Evolutionary conservation across 2,797 vertebrate species (phyloP).

Genomic region (Babyrousa celebensis): DNA sequence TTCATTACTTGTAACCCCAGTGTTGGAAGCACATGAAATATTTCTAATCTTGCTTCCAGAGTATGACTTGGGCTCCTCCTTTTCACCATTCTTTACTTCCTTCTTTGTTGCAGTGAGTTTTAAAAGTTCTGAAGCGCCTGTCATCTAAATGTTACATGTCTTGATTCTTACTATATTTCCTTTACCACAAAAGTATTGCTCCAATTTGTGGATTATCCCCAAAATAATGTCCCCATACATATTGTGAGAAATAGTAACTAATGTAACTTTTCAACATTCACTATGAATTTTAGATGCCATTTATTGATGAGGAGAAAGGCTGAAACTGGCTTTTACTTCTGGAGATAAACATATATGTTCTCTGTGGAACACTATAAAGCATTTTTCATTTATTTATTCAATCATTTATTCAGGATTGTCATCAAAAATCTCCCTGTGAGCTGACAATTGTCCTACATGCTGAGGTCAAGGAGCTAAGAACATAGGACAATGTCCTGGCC

Average conservation of each 20-base stretch:
- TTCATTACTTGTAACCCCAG: conserved; percentile 74
- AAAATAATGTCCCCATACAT: not conserved
- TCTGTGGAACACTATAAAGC: not conserved
- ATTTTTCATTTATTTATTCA: not conserved
- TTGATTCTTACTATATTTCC: not conserved
- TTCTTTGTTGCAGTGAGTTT: conserved; percentile 72
- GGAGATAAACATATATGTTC: not conserved
- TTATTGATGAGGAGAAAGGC: not conserved
- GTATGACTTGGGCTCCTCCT: not conserved
- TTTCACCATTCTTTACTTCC: not conserved
- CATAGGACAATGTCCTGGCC: rapidly evolving
- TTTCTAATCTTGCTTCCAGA: conserved; percentile 67
- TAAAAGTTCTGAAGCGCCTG: conserved; percentile 49
- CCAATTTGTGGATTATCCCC: not conserved
- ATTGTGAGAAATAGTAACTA: not conserved
- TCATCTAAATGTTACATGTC: not conserved
- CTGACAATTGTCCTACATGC: not conserved
- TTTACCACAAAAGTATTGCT: not conserved
- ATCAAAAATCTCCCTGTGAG: not conserved
- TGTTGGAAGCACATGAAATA: not conserved
- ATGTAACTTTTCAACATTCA: not conserved
- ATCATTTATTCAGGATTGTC: not conserved
- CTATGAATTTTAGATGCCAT: not conserved
- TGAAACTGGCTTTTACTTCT: not conserved
- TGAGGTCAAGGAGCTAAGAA: not conserved